A percentile compares a stretch with the other conserved stretches of the same genome.
These are phyloP conservation scores for Drosophila punjabiensis DNA, from an alignment of 1,140 invertebrate species.

Conservation along the genomic window DNA sequence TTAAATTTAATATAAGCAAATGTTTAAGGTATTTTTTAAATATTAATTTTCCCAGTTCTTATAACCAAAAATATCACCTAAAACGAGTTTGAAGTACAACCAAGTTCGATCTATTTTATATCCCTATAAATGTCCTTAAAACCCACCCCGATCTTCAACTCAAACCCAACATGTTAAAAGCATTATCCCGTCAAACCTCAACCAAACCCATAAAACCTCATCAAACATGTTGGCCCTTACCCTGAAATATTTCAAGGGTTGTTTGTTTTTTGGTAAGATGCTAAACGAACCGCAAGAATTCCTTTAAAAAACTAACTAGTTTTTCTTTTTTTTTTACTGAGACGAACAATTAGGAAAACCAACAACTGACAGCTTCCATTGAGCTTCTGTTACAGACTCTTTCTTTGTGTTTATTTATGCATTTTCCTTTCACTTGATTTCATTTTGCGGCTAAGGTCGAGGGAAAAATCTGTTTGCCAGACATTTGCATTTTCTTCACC, in stretches of 20 bases:
- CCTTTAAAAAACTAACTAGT: conserved; percentile 54
- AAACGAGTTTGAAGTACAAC: not conserved
- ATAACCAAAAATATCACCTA: not conserved
- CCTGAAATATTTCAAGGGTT: conserved; percentile 41
- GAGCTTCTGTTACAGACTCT: conserved; percentile 26
- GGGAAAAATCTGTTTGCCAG: conserved; percentile 45
- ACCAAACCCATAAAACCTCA: not conserved
- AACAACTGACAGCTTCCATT: conserved; percentile 47
- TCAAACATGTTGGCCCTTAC: conserved; percentile 44
- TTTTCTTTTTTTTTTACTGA: conserved; percentile 23
- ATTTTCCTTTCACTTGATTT: conserved; percentile 78
- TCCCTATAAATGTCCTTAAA: not conserved
- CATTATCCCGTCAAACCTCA: conserved; percentile 5
- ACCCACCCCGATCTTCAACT: conserved; percentile 1
- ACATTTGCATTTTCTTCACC: conserved; percentile 69
- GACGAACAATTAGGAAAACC: conserved; percentile 64
- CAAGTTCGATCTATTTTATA: not conserved
- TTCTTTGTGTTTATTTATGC: conserved; percentile 75
- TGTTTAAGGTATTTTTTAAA: too few species aligned
- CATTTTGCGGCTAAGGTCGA: conserved; percentile 56
- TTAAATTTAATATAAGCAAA: too few species aligned
- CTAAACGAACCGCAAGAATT: conserved; percentile 51
- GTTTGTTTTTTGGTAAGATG: conserved; percentile 24
- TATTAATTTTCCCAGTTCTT: not conserved
- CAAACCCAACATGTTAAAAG: conserved; percentile 19